These are phyloP conservation scores for Drosophila percnosoma DNA, from an alignment of 2,888 invertebrate genomes.

Conservation along the genomic window DNA sequence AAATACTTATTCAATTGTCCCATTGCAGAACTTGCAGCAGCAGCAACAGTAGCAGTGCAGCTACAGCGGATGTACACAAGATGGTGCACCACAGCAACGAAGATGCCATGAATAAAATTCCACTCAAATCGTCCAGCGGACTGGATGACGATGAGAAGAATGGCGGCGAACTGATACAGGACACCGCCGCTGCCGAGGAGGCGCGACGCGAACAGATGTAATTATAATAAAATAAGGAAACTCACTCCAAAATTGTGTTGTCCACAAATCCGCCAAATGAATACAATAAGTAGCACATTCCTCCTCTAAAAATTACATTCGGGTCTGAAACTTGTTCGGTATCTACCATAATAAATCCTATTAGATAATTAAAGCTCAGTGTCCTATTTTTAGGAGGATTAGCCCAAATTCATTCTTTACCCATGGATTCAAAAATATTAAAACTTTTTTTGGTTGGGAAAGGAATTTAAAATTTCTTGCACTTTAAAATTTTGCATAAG, in stretches of 20 bases:
- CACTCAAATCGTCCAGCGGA: constrained; percentile 78
- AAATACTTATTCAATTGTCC: constrained; percentile 5
- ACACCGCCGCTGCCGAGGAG: constrained; percentile 80
- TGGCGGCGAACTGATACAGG: constrained; percentile 81
- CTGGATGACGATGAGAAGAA: constrained; percentile 82
- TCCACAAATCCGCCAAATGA: not conserved
- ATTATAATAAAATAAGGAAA: constrained; percentile 20
- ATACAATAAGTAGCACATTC: not conserved
- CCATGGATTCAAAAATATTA: not conserved
- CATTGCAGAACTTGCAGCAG: constrained; percentile 33
- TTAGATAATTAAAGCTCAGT: not conserved
- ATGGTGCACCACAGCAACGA: constrained; percentile 83
- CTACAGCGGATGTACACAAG: constrained; percentile 79
- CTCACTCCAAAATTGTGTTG: not conserved
- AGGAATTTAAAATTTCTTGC: not conserved
- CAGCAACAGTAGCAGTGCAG: constrained; percentile 35
- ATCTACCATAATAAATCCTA: not conserved
- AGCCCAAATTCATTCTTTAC: not conserved
- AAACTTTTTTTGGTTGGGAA: not conserved
- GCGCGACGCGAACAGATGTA: constrained; percentile 81
- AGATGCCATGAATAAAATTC: constrained; percentile 83
- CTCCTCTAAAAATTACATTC: not conserved
- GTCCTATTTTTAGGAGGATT: too few species aligned
- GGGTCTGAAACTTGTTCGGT: not conserved
- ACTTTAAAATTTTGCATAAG: not conserved